Evolutionary conservation across 2,113 vertebrate genomes (phyloP), one percentile per base, ranked within the genome.

Genomic region (Perognathus longimembris): DNA sequence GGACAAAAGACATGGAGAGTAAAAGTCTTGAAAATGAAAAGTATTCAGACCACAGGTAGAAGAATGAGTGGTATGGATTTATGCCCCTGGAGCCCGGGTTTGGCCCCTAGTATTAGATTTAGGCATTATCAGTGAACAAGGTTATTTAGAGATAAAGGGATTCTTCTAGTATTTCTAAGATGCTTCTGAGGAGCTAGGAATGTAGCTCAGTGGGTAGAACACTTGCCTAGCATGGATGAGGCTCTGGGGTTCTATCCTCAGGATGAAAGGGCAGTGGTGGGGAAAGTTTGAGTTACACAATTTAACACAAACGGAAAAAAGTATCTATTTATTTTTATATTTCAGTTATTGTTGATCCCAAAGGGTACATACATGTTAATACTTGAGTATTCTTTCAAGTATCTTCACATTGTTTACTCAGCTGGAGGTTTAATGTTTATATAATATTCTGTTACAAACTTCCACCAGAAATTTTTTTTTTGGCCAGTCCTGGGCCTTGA

Each of bases 261-360:
- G 50, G 15, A 54, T 54, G 50, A 54, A 4, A 54, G 0, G 50
- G 15, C 50, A 54, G 15, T 54, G 17, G 50, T 54, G 14, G 12
- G 50, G 30, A 59, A 54, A 15, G 59, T 26, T 50, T 83, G 61
- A 93, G 45, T 93, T 34, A 30, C 45, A 63, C 26, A 69, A 81
- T 45, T 89, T 93, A 75, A 93, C 15, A 40, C 71, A 94, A 89
- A 84, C 61, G 91, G 50, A 83, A 96, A n/a, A 85, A 85, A 82
- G 24, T 38, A 59, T 38, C 59, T 90, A 45, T 78, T 45, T 45
- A n/a, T 63, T 78, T 80, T 85, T 59, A 38, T n/a, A 38, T 82
- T 94, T 94, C 14, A 36, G 11, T 59, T 86, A 90, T 95, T 82
- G 40, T 45, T 93, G 38, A 88, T 93, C 17, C 14, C 14, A 54